phyloP scores from a whole-genome alignment of 2,888 invertebrate species.

The Ormyrus nitidulus region DNA sequence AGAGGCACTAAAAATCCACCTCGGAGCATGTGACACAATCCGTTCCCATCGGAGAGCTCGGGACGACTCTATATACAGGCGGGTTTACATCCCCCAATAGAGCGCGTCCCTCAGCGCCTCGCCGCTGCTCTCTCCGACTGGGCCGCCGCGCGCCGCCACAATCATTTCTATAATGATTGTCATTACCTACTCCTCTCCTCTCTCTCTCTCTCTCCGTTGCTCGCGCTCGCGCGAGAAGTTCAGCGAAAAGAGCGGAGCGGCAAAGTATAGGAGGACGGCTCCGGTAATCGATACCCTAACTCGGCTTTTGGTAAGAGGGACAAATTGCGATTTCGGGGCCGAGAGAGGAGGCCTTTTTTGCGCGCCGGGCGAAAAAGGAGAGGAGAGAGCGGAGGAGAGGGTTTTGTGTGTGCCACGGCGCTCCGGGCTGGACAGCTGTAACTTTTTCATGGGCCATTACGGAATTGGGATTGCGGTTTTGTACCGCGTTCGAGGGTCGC shows the following conservation, averaged over 20 bases:
- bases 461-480: too few relatives aligned
- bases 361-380: not conserved
- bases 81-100: constrained; percentile 71
- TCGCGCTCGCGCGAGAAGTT: constrained; percentile 23
- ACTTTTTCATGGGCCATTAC: constrained; percentile 28
- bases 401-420: not conserved
- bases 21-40: constrained; percentile 63
- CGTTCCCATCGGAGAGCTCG: constrained; percentile 71
- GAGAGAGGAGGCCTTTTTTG: not conserved
- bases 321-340: constrained; percentile 19
- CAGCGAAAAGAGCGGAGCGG: constrained; percentile 49
- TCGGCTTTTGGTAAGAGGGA: constrained; percentile 15
- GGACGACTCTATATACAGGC: constrained; percentile 68
- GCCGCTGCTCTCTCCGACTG: not conserved
- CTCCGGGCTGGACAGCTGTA: constrained; percentile 35
- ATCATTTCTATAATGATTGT: constrained; percentile 74
- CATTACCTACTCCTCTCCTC: constrained; percentile 68
- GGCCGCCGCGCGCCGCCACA: constrained; percentile 67
- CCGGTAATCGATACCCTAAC: constrained; percentile 40
- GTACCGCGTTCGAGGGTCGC: too few relatives aligned
- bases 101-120: constrained; percentile 58
- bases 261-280: constrained; percentile 17
- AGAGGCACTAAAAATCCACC: too few relatives aligned
- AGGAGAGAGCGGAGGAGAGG: too few relatives aligned
- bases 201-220: constrained; percentile 20